Base-by-base conservation (phyloP, 2,113 vertebrate genomes). In the Pterocles orientalis region DNA sequence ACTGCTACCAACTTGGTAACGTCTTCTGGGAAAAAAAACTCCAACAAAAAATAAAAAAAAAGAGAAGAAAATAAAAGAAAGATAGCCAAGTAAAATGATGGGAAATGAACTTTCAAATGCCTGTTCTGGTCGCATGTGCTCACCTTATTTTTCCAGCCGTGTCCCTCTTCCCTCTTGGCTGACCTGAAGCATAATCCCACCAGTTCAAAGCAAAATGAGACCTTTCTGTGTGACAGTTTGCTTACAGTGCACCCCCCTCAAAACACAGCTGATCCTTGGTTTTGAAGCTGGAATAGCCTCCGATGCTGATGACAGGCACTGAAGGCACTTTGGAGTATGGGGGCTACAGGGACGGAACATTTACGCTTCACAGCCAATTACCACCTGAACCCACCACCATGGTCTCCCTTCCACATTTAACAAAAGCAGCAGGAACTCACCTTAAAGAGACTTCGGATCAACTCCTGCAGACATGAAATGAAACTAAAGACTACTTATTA, bases 401-500 rank as follows among this genome's bases (percentile, higher is more conserved):
- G 29, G 66, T 66, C 64, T 95, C 70, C 73, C 71, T 80, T 68
- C 91, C 73, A 78, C 23, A 24, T 96, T 97, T 97, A 97, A 92
- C 91, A 95, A 76, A 95, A 92, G 9, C 93, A 96, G 95, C 95
- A 94, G 93, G 97, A 96, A 26, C 76, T 85, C 92, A 93, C 84
- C 92, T 97, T 92, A 93, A 97, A 96, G 87, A 95, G 57, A 70
- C 76, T 96, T 93, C 18, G 17, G 29, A 69, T 70, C 86, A 88
- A 81, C 81, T 97, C 79, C 86, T 89, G 66, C 73, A 90, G 92
- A 87, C 84, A 96, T 92, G 79, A 97, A 95, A 96, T 96, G 86
- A 96, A 97, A 96, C 96, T 97, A 95, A 97, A 96, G 91, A 92
- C 82, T 94, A 70, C 78, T 92, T 97, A 94, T 97, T 96, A 98